phyloP scores from a whole-genome alignment of 2,888 invertebrate species.

The Willowsia nigromaculata region DNA sequence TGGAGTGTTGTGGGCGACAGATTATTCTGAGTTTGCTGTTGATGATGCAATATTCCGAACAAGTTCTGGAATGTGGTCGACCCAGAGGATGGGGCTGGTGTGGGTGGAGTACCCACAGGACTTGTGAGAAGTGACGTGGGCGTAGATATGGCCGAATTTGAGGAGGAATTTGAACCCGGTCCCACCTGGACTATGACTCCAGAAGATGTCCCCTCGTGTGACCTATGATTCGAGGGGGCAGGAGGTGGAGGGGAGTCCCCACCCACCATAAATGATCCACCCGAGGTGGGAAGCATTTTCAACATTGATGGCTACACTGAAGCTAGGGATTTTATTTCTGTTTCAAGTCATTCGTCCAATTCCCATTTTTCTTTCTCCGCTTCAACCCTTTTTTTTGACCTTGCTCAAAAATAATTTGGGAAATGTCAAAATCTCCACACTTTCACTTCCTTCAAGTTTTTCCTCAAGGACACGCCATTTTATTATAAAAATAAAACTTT shows the following conservation, averaged over 20 bases:
- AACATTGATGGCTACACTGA: too few species aligned
- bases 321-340: too few species aligned
- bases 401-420: background rate
- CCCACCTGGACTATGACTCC: conserved; percentile 65
- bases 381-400: background rate
- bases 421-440: conserved; percentile 17
- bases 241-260: conserved; percentile 47
- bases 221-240: conserved; percentile 17
- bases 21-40: conserved; percentile 3
- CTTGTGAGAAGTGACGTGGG: conserved; percentile 50
- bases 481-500: background rate
- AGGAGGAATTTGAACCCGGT: conserved; percentile 49
- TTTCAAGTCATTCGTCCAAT: background rate
- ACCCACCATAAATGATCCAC: conserved; percentile 30
- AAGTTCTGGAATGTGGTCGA: conserved; percentile 43
- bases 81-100: conserved; percentile 54
- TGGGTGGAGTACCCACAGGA: conserved; percentile 60
- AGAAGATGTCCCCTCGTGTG: background rate
- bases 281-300: background rate
- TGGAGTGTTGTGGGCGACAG: conserved; percentile 12
- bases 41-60: conserved; percentile 39
- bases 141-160: conserved; percentile 49
- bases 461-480: conserved; percentile 4
- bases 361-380: background rate
- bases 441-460: conserved; percentile 18